Evolutionary conservation across 2,888 invertebrate genomes (phyloP), one percentile per base, ranked within the genome.

Genomic region (Drosophila anceps): DNA sequence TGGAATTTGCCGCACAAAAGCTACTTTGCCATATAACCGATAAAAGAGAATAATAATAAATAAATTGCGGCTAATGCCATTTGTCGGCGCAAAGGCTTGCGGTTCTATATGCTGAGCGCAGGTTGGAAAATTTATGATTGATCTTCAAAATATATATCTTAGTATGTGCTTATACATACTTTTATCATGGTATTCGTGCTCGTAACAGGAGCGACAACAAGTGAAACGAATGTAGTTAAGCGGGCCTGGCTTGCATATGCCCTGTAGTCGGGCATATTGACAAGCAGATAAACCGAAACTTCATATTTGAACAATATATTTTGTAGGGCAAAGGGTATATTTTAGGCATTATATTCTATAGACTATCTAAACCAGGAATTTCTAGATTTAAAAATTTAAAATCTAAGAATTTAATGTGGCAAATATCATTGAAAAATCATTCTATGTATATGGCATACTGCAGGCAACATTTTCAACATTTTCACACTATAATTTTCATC

Each of bases 41-140:
- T 79, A 73, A 79, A 85, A 82, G 44, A 74, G 60, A 74, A 81
- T 85, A 76, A 81, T n/a, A n/a, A n/a, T n/a, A n/a, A n/a, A n/a
- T 69, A 70, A 58, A 54, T 54, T 53, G 20, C 37, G 51, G 48
- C 43, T 68, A 67, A 79, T 71, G 57, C 57, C 29, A 57, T 82
- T 80, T 76, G 58, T 35, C n/a, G 15, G n/a, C 33, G 33, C 39
- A 65, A 60, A 50, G 46, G 55, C 63, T 63, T 61, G 59, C 2
- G 43, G 55, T 43, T 41, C 31, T 50, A 55, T 29, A 59, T 29
- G 8, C 44, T 39, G 58, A 54, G 60, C 44, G 51, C 31, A 43
- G 54, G 27, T 46, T 51, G 63, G 35, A 51, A 61, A 63, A 73
- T 82, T 60, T 81, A 69, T 76, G 73, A 73, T 82, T 79, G 70